A percentile compares a stretch with the other conserved stretches of the same genome.
Evolutionary conservation across 2,888 invertebrate genomes (phyloP).

Genomic region (Cephus sareptanus): DNA sequence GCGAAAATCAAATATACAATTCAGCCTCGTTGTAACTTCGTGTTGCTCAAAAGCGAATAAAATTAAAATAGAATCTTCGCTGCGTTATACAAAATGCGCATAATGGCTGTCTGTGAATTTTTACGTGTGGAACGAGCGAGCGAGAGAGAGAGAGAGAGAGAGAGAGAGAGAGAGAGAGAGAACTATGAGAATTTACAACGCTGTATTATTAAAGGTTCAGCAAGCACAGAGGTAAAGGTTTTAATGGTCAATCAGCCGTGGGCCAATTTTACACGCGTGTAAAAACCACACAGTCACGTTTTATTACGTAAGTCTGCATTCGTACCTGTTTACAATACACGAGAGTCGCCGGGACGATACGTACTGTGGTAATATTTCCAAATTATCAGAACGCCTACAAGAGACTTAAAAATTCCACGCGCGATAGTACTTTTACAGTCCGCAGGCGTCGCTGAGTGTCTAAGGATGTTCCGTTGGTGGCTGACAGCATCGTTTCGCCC

Average conservation of each 20-base stretch:
- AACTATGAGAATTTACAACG: neutral
- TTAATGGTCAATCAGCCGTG: too few relatives aligned
- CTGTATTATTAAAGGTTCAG: neutral
- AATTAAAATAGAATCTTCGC: neutral
- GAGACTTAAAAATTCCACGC: neutral
- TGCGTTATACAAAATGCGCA: neutral
- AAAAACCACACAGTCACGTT: neutral
- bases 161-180: neutral
- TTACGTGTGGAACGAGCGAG: neutral
- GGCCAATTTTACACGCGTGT: neutral
- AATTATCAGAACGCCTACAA: neutral
- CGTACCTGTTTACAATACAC: neutral
- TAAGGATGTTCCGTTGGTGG: neutral
- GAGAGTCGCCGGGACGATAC: neutral
- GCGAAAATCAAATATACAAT: neutral
- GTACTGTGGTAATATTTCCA: neutral
- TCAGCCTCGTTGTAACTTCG: neutral
- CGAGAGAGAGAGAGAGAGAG: too few relatives aligned
- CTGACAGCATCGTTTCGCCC: neutral
- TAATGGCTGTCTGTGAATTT: neutral
- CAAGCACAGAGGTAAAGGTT: neutral
- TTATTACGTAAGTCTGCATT: neutral
- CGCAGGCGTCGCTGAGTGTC: neutral
- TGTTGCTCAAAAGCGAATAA: neutral
- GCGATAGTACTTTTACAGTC: neutral